phyloP scores from a whole-genome alignment of 2,888 invertebrate genomes.

The Mactromeris polynyma region DNA sequence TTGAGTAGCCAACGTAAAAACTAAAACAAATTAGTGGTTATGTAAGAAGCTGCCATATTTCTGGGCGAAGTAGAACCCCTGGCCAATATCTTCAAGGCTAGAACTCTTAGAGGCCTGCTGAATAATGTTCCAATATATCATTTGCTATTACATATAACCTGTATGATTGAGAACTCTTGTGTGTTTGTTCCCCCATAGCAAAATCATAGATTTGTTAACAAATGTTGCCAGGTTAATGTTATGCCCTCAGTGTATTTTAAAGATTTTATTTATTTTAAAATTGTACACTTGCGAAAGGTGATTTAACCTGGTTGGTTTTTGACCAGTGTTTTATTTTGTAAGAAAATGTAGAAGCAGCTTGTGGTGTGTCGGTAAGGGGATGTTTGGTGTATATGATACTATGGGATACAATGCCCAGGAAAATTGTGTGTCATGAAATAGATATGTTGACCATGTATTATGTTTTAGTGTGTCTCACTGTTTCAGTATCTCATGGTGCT shows the following conservation, averaged over 20 bases:
- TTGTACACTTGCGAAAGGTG: constrained; percentile 80
- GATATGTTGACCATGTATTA: not conserved
- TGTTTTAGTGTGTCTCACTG: not conserved
- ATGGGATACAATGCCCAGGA: not conserved
- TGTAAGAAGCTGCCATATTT: too few species aligned
- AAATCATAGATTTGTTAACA: constrained; percentile 38
- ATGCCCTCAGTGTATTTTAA: constrained; percentile 71
- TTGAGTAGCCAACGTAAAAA: too few species aligned
- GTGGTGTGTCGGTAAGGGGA: not conserved
- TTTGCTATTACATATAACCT: not conserved
- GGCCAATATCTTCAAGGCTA: too few species aligned
- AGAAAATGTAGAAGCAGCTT: constrained; percentile 45
- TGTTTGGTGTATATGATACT: not conserved
- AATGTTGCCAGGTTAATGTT: constrained; percentile 67
- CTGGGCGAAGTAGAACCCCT: too few species aligned
- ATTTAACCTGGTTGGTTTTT: constrained; percentile 67
- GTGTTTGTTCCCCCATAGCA: constrained; percentile 26
- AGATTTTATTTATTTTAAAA: constrained; percentile 70
- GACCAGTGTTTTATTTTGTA: constrained; percentile 57
- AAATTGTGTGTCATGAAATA: not conserved
- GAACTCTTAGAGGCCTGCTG: too few species aligned
- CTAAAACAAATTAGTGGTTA: too few species aligned
- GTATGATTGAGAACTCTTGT: not conserved
- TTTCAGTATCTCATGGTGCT: not conserved
- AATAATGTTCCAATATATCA: not conserved